A percentile compares a stretch with the other conserved stretches of the same genome.
phyloP scores from a whole-genome alignment of 2,888 invertebrate genomes.

The Scaptomyza caliginosa region DNA sequence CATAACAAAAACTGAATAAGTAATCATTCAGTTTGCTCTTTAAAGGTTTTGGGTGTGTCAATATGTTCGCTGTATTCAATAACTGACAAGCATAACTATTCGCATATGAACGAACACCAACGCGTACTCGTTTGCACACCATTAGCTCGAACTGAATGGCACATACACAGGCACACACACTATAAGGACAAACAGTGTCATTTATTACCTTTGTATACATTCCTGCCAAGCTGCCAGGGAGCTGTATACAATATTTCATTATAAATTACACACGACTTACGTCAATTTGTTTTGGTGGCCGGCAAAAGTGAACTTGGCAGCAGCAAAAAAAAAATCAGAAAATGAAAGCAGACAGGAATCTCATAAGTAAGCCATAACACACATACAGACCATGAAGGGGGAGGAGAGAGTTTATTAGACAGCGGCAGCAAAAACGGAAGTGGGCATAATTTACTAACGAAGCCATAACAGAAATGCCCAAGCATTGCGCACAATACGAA shows the following conservation, averaged over 20 bases:
- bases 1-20: neutral
- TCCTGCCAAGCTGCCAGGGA: constrained; percentile 74
- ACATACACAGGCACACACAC: constrained; percentile 1
- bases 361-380: constrained; percentile 70
- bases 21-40: neutral
- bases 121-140: constrained; percentile 45
- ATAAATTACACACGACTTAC: constrained; percentile 79
- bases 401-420: constrained; percentile 70
- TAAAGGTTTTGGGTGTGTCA: neutral
- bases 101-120: constrained; percentile 14
- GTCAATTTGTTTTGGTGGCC: constrained; percentile 76
- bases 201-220: constrained; percentile 73
- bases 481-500: constrained; percentile 34
- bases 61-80: constrained; percentile 19
- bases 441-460: constrained; percentile 77
- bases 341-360: constrained; percentile 45
- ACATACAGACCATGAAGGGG: constrained; percentile 10
- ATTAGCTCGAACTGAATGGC: constrained; percentile 27
- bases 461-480: constrained; percentile 65
- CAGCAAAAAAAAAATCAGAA: constrained; percentile 22
- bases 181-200: constrained; percentile 61
- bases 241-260: constrained; percentile 75
- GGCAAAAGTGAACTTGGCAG: constrained; percentile 62
- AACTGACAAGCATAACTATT: constrained; percentile 14
- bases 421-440: constrained; percentile 72